Evolutionary conservation across 2,113 vertebrate species (phyloP), one percentile per base, ranked within the genome.

Genomic region (Falcunculus frontatus): DNA sequence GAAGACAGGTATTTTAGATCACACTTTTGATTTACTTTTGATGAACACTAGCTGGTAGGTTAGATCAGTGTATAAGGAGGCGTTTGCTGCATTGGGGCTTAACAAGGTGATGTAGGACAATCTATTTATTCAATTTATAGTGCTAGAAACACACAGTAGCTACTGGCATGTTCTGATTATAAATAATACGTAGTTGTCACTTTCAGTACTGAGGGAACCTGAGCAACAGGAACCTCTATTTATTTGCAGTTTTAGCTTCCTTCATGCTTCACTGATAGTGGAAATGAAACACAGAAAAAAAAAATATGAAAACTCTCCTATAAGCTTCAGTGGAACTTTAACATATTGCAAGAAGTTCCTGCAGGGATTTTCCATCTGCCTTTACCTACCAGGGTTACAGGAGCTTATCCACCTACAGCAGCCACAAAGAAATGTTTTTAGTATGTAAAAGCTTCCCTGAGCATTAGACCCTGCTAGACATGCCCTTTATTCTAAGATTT

Each of bases 261-360:
- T 93, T 86, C 72, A 74, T 93, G 85, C 93, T 81, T 88, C 90
- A 81, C 85, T 90, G 72, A 44, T 47, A 52, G 56, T 84, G 64
- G 75, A 90, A 95, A 92, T 86, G 59, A 92, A 92, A 78, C 65
- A 75, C 26, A 76, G 14, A 0, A 16, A 33, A 35, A 50, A 70
- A 44, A 53, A 27, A 64, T 2, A 60, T 53, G 8, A 89, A 85
- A 95, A 67, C 44, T 86, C 82, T 90, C 52, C 64, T 47, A 18
- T n/a, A 83, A 76, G 88, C 85, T 88, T 92, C 95, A 84, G 59
- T 55, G 55, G 42, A 78, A 52, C 67, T 91, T 82, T 91, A 93
- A 86, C 47, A 73, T 65, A 80, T 56, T 92, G 55, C 77, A 87
- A 93, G 85, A 83, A 70, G 35, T 59, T 94, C 60, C 82, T 88